These are phyloP conservation scores for Cololabis saira DNA, from an alignment of 2,113 vertebrate species.

Conservation along the genomic window DNA sequence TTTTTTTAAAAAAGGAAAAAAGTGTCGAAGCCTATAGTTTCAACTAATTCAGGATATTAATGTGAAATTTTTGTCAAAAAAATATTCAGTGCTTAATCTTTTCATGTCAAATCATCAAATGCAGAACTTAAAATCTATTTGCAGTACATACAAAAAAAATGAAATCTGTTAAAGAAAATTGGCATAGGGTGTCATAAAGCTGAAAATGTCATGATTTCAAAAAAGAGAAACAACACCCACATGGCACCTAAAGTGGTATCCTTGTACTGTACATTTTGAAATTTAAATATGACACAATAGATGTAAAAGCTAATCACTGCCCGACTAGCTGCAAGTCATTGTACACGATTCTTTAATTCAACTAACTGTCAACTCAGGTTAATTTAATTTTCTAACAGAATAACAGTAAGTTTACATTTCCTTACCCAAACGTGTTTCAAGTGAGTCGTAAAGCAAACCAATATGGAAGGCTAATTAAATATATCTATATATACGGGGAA, in stretches of 20 bases:
- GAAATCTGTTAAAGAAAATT: constrained; percentile 41
- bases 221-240: constrained; percentile 41
- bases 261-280: constrained; percentile 12
- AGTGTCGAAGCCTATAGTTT: constrained; percentile 35
- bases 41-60: constrained; percentile 23
- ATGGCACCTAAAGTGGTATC: constrained; percentile 64
- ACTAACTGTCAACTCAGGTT: constrained; percentile 40
- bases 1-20: constrained; percentile 24
- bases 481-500: background rate
- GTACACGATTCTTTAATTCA: constrained; percentile 21
- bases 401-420: constrained; percentile 45
- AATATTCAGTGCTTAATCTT: constrained; percentile 61
- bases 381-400: constrained; percentile 39
- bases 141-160: constrained; percentile 57
- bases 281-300: constrained; percentile 51
- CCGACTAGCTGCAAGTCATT: constrained; percentile 36
- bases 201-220: constrained; percentile 31
- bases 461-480: constrained; percentile 25
- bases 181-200: constrained; percentile 65
- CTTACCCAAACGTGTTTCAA: constrained; percentile 42
- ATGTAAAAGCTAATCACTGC: constrained; percentile 20
- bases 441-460: constrained; percentile 45
- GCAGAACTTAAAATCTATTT: constrained; percentile 42
- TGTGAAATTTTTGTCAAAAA: constrained; percentile 21
- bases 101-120: constrained; percentile 38